Evolutionary conservation across 1,140 invertebrate genomes (phyloP).

Genomic region (Acromyrmex heyeri): DNA sequence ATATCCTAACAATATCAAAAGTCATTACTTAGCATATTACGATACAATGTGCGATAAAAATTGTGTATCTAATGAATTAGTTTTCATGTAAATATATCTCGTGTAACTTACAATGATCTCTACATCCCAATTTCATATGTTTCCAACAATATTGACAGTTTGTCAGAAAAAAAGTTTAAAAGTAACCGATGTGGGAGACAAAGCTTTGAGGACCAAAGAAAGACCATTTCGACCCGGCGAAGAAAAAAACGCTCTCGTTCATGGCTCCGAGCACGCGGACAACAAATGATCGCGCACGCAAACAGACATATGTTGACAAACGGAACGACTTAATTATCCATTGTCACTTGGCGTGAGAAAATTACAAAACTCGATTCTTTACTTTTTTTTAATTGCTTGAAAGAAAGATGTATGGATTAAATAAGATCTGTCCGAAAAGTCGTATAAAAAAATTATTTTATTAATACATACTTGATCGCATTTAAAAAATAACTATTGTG

Average conservation of each 20-base stretch:
- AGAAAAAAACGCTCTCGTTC: conserved; percentile 34
- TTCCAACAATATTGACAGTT: conserved; percentile 17
- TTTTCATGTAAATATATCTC: neutral
- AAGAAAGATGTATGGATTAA: neutral
- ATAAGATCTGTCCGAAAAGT: neutral
- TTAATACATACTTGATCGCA: neutral
- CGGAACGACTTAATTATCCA: neutral
- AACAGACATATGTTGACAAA: conserved; percentile 12
- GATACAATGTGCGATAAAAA: neutral
- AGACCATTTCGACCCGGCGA: conserved; percentile 15
- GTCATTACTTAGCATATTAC: no score
- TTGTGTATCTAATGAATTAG: neutral
- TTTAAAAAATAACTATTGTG: neutral
- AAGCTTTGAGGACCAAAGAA: conserved; percentile 65
- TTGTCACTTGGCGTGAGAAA: neutral
- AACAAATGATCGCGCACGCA: conserved; percentile 35
- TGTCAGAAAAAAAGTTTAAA: conserved; percentile 20
- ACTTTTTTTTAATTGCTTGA: neutral
- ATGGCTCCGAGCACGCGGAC: neutral
- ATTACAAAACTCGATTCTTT: neutral
- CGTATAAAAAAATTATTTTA: neutral
- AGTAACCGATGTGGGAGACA: conserved; percentile 47
- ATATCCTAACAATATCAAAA: neutral
- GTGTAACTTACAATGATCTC: neutral
- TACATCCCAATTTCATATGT: neutral